Base-by-base conservation (phyloP, 2,888 invertebrate genomes). In the Drosophila histrio region DNA sequence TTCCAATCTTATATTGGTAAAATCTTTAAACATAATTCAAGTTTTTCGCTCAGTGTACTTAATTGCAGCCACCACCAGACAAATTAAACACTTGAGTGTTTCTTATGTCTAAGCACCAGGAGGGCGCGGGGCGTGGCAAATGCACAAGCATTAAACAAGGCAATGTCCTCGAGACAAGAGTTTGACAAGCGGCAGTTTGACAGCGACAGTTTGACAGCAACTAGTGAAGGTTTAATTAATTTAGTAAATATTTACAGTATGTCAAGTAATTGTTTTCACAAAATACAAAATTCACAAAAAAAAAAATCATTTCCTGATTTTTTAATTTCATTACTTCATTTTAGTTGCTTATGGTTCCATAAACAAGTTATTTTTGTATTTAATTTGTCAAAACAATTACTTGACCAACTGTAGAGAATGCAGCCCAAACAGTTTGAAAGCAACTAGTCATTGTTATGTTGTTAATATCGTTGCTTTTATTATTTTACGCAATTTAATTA, bases 11-110 rank as follows among this genome's bases (percentile, higher is more conserved):
- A n/a, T n/a, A n/a, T n/a, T n/a, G n/a, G n/a, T n/a, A n/a, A n/a
- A n/a, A n/a, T n/a, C n/a, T n/a, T n/a, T n/a, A n/a, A n/a, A n/a
- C n/a, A n/a, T n/a, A n/a, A n/a, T n/a, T n/a, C n/a, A n/a, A n/a
- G n/a, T n/a, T n/a, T n/a, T n/a, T n/a, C n/a, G n/a, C n/a, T n/a
- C n/a, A n/a, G n/a, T 75, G 87, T 62, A 72, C 53, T 75, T 81
- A 87, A 81, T 81, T 65, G 72, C 85, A 80, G 78, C 17, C 78
- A 36, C 17, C 78, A 36, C 41, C 81, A 81, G 85, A 87, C 85
- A 87, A 84, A 87, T 84, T 62, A 75, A 57, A 21, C 79, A 69
- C 85, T 79, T 41, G 28, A 77, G 46, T 58, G 28, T 38, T 32
- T n/a, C 19, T 8, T 11, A 36, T 50, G 58, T 26, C 50, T 26